Percentiles rank a stretch among this genome's conserved stretches.
Conservation (phyloP, 1,140 invertebrate genomes). For the Wiebesia pumilae region DNA sequence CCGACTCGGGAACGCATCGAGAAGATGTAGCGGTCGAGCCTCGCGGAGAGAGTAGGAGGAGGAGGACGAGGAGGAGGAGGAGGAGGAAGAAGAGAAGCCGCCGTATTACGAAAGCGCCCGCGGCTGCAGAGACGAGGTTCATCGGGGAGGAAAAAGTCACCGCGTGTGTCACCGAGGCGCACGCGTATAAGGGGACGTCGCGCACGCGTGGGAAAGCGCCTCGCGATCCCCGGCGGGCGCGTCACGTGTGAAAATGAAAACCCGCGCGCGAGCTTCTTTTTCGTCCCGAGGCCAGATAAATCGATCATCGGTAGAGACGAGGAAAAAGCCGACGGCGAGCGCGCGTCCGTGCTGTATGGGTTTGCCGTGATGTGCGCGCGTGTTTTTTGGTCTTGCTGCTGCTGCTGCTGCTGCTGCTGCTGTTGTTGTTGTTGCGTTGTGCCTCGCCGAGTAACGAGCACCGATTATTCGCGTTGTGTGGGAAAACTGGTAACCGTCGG, state of each 20-base stretch:
- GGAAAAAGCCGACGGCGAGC: not conserved
- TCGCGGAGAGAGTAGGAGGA: not conserved
- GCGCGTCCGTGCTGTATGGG: not conserved
- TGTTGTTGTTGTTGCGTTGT: not conserved
- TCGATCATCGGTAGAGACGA: not conserved
- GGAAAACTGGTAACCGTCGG: not conserved
- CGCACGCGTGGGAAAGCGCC: slow-evolving; percentile 39
- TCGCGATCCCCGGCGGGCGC: not conserved
- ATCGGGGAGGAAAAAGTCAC: not conserved
- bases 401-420: no score
- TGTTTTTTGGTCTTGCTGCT: not conserved
- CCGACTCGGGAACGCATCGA: not conserved
- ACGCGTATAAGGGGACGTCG: slow-evolving; percentile 9
- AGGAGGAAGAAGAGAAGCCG: slow-evolving; percentile 17
- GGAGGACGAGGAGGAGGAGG: not conserved
- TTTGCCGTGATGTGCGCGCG: not conserved
- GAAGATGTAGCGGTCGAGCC: slow-evolving; percentile 21
- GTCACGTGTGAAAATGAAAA: slow-evolving; percentile 47
- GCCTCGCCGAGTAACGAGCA: not conserved
- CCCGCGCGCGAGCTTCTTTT: not conserved
- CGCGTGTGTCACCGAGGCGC: not conserved
- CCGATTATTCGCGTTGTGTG: not conserved
- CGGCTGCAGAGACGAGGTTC: slow-evolving; percentile 6
- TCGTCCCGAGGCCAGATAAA: not conserved
- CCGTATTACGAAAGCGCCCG: slow-evolving; percentile 21